Conservation (phyloP, 1,140 invertebrate genomes). For the Dreissena polymorpha region DNA sequence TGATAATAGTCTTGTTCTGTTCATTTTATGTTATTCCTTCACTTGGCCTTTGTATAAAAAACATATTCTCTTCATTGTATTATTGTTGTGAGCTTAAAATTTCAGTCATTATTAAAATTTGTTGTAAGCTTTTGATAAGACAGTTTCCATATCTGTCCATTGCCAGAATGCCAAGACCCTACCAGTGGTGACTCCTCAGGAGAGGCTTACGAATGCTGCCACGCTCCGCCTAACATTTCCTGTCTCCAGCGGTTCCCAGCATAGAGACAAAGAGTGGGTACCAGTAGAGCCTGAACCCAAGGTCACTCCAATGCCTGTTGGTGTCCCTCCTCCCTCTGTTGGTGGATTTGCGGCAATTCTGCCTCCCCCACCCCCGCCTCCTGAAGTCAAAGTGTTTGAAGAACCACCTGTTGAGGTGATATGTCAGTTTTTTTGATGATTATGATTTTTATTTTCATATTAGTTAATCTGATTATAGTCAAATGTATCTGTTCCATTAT, state of each 20-base stretch:
- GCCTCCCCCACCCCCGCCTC: constrained; percentile 34
- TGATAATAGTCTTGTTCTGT: too few relatives aligned
- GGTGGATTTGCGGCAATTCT: constrained; percentile 1
- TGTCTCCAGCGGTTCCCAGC: constrained; percentile 95
- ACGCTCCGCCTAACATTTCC: constrained; percentile 94
- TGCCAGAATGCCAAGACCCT: constrained; percentile 90
- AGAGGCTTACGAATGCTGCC: constrained; percentile 88
- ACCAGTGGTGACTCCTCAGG: constrained; percentile 88
- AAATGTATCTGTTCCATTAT: too few relatives aligned
- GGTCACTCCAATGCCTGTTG: background rate
- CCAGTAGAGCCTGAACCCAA: constrained; percentile 82
- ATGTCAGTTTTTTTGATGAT: too few relatives aligned
- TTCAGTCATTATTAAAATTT: too few relatives aligned
- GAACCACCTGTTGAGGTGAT: constrained; percentile 34
- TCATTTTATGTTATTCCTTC: too few relatives aligned
- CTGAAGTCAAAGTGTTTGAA: constrained; percentile 51
- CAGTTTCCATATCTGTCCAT: background rate
- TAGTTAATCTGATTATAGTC: too few relatives aligned
- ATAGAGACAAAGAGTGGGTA: constrained; percentile 94
- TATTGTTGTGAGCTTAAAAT: too few relatives aligned
- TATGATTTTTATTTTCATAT: too few relatives aligned
- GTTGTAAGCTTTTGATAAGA: too few relatives aligned
- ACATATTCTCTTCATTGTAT: too few relatives aligned
- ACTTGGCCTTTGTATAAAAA: too few relatives aligned
- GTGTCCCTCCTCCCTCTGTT: background rate